Evolutionary conservation across 2,888 invertebrate species (phyloP), one percentile per base, ranked within the genome.

Genomic region (Drosophila subquinaria): DNA sequence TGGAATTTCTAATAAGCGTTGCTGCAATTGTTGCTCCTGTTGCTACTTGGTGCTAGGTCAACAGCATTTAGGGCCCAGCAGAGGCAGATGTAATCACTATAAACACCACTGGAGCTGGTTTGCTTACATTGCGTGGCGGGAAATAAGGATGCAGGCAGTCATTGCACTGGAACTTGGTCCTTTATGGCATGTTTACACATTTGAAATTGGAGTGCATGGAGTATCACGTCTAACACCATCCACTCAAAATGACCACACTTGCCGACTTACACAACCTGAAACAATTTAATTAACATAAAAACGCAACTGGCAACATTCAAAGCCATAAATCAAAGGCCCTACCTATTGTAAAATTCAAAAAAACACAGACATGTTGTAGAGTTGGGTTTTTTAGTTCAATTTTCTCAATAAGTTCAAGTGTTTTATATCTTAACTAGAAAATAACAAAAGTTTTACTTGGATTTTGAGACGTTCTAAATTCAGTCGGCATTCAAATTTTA

Each of bases 251-350:
- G 59, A 52, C 60, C 57, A 35, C 5, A 42, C 38, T 55, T 30
- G 55, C 33, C 35, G 15, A 33, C 15, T 9, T 47, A 47, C 47
- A 59, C 53, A 56, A 55, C 50, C 68, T 67, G 75, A 71, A 70
- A 70, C 76, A 88, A 82, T 86, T 85, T 85, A 83, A 85, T 85
- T 85, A 85, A 86, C 87, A 85, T 88, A 79, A 86, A 80, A 86
- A 81, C 73, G 64, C 76, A 82, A 64, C 70, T 53, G 66, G 62
- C 74, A 76, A 70, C 72, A 81, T 73, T 75, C 65, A 51, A 71
- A 76, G 61, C 75, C 75, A 88, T 88, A 86, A 88, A 88, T 85
- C 89, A 83, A 86, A 82, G 70, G 56, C 35, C 65, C 62, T 68
- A 70, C 79, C 85, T 79, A 35, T 35, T 10, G 35, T 35, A 3